Base-by-base conservation (phyloP, 2,113 vertebrate genomes). In the Upupa epops region DNA sequence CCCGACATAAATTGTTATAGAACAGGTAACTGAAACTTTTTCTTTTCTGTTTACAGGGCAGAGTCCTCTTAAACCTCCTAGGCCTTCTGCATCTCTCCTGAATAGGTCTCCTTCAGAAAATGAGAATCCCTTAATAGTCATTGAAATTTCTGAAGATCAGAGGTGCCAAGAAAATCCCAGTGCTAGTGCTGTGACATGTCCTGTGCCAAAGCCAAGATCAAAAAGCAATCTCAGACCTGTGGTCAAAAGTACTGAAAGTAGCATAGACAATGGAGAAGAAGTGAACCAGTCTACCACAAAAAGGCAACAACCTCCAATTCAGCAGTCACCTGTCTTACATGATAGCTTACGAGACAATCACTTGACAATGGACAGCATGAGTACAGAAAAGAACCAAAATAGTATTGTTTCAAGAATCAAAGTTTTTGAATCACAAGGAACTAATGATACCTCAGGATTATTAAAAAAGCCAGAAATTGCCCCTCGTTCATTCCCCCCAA, bases 141-240 rank as follows among this genome's bases (percentile, higher is more conserved):
- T 96, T 63, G 97, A 97, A 88, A 84, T 76, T 88, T 88, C 95
- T 76, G 91, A 97, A 93, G 95, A 94, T 58, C 97, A 95, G 83
- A 95, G 61, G 56, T 92, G 91, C 84, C 96, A 96, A 70, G 93
- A 96, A 87, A 96, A 97, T 65, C 76, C 94, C 80, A 94, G 2
- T 96, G 96, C 92, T 97, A 94, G 2, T 96, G 96, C 92, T 97
- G 91, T 84, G 91, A 96, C 86, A 96, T 96, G 91, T 64, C 99
- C 99, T 18, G 96, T 98, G 91, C 98, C 99, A 95, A 98, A 96
- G 88, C 99, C 99, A 93, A 98, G 98, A 87, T 98, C 97, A 73
- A 99, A 98, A 97, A 81, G 87, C 90, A 96, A 95, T 95, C 98
- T 98, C 88, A 98, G 96, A 91, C 90, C 94, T 48, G 49, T 96